Percentiles rank a stretch among this genome's conserved stretches.
Evolutionary conservation across 2,888 invertebrate species (phyloP).

Genomic region (Drosophila falleni): DNA sequence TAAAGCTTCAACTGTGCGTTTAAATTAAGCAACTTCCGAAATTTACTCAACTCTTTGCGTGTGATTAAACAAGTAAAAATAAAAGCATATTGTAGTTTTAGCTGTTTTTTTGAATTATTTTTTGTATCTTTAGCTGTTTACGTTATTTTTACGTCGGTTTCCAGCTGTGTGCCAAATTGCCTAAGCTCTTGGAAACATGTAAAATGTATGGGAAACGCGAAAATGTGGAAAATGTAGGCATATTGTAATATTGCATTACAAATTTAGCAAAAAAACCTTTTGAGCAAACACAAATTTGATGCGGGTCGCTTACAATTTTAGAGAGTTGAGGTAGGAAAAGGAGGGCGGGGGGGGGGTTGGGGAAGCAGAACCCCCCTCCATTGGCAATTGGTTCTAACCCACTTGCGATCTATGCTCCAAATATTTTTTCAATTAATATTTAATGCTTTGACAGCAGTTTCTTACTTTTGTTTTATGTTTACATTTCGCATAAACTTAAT

Average conservation of each 20-base stretch:
- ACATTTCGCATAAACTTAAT: constrained; percentile 42
- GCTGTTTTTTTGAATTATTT: constrained; percentile 11
- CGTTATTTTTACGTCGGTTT: constrained; percentile 16
- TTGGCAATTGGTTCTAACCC: constrained; percentile 59
- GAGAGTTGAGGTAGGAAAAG: too few species aligned
- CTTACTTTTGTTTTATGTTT: constrained; percentile 40
- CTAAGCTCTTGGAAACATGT: constrained; percentile 5
- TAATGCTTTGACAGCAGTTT: constrained; percentile 39
- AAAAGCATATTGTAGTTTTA: neutral
- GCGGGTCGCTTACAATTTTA: constrained; percentile 49
- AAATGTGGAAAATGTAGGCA: constrained; percentile 43
- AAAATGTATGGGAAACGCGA: constrained; percentile 16
- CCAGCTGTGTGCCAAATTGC: constrained; percentile 59
- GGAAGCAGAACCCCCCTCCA: neutral
- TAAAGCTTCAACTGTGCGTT: constrained; percentile 4
- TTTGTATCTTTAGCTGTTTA: constrained; percentile 30
- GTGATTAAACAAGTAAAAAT: neutral
- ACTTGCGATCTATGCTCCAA: constrained; percentile 54
- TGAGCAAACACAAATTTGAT: constrained; percentile 41
- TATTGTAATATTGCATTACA: constrained; percentile 31
- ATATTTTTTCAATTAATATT: constrained; percentile 56
- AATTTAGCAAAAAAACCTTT: constrained; percentile 16
- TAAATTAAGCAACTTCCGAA: constrained; percentile 38
- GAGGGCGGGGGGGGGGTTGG: neutral
- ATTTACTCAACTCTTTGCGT: constrained; percentile 55